Base-by-base conservation (phyloP, 2,888 invertebrate species). In the Dorcus hopei region DNA sequence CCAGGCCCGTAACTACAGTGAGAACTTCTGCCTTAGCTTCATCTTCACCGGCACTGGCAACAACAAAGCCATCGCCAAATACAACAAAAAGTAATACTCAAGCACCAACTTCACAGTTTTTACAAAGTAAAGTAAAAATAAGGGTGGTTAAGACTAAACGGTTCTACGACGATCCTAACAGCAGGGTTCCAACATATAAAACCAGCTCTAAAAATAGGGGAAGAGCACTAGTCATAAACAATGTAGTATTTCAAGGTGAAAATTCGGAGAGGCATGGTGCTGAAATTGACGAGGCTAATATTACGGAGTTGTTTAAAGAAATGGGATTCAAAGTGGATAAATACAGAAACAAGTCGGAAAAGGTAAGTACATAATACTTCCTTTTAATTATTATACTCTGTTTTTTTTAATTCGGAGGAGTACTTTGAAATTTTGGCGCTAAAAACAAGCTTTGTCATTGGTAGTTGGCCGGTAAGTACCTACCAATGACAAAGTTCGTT, bases 231-330 rank as follows among this genome's bases (percentile, higher is more conserved):
- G 62, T 77, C 7, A 76, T 78, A 9, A 78, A 77, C 57, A 78
- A 77, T 61, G 68, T 77, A 5, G 68, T 71, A 48, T 78, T 77
- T 63, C 38, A 68, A n/a, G 62, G 70, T 7, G 59, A 65, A 9
- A 63, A 63, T 9, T 54, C 65, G 2, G 57, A 71, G 7, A 62
- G 88, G 38, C 71, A 74, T 42, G 88, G 88, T 38, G 87, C 85
- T n/a, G 79, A 83, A 58, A 76, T 80, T 3, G 89, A 89, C 77
- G 80, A 81, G 65, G 69, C 77, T 52, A 83, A 84, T 64, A 76
- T 88, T 55, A 79, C 81, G 65, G 75, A 82, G 50, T 74, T 88
- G n/a, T 87, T 88, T 71, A 69, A 69, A 9, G 81, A 85, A 72
- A 78, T 88, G 54, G 86, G 85, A 9, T 87, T 87, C 62, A 73